Evolutionary conservation across 2,888 invertebrate genomes (phyloP), one percentile per base, ranked within the genome.

Genomic region (Tortricodes alternella): DNA sequence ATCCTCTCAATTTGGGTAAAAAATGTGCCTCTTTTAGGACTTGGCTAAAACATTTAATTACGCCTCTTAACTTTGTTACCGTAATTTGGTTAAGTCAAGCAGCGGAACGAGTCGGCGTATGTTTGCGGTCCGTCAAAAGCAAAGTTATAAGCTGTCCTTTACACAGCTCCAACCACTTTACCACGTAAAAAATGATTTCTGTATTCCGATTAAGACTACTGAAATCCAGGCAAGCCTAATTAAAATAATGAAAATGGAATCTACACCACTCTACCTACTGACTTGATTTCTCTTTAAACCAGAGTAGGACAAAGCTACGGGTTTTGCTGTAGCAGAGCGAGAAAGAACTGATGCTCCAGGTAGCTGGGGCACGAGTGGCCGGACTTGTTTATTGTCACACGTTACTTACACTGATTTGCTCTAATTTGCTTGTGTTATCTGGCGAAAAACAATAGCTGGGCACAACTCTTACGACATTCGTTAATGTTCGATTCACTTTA

Each of bases 41-140:
- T 23, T 15, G 2, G 18, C 16, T n/a, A 16, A 23, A 46, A 48
- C 19, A 35, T 35, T 55, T 55, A 49, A 43, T 43, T 55, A 41
- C 41, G 24, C 34, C 13, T 34, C 35, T 34, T 29, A 48, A 55
- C 53, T 53, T 49, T 52, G 49, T 52, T 53, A 44, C 19, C 15
- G 27, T 49, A 43, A 49, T 24, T 35, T 41, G 9, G 43, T 16
- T 18, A 8, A 49, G 48, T 41, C 19, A 41, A 24, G 48, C 35
- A 11, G 24, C 5, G 43, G 34, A 39, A 6, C 21, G 59, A 49
- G 51, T 41, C 57, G 60, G 60, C 67, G 66, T 66, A 66, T 62
- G 68, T 75, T 75, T 78, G 77, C 61, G 74, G 75, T 76, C 69
- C 70, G 70, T 74, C 74, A 74, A 75, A 76, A 70, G 68, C 64